phyloP scores from a whole-genome alignment of 2,888 invertebrate species.

The Heteromyza rotundicornis region DNA sequence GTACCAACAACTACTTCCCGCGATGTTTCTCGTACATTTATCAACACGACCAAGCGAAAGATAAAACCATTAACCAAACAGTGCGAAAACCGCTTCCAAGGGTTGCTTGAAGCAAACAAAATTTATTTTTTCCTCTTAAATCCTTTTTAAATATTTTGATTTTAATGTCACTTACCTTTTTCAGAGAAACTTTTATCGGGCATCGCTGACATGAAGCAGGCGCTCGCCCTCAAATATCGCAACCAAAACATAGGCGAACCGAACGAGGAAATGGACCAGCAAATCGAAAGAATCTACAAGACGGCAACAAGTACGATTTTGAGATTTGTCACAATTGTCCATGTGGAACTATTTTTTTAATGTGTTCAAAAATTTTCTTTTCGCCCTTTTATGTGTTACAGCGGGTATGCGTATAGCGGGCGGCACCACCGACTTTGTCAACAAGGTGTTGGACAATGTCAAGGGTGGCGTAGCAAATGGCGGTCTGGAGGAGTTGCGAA shows the following conservation, averaged over 20 bases:
- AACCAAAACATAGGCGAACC: conserved; percentile 53
- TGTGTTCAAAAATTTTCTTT: conserved; percentile 16
- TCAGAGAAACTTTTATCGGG: conserved; percentile 79
- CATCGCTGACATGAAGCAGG: conserved; percentile 78
- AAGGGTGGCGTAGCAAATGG: conserved; percentile 79
- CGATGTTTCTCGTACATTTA: too few species aligned
- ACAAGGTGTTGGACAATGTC: conserved; percentile 87
- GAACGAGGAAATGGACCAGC: conserved; percentile 71
- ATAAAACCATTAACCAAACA: too few species aligned
- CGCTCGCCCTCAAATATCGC: conserved; percentile 70
- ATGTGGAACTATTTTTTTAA: background rate
- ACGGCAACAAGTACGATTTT: conserved; percentile 50
- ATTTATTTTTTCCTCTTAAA: too few species aligned
- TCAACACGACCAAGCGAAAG: too few species aligned
- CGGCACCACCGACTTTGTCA: conserved; percentile 91
- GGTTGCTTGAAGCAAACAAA: too few species aligned
- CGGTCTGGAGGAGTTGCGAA: conserved; percentile 76
- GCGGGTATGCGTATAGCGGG: conserved; percentile 88
- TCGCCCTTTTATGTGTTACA: conserved; percentile 34
- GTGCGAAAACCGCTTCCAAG: too few species aligned
- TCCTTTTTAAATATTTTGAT: too few species aligned
- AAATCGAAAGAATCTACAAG: conserved; percentile 71
- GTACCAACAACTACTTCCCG: too few species aligned
- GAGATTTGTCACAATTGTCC: background rate
- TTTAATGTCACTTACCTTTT: too few species aligned